Conservation (phyloP, 2,888 invertebrate genomes). For the Acleris literana region DNA sequence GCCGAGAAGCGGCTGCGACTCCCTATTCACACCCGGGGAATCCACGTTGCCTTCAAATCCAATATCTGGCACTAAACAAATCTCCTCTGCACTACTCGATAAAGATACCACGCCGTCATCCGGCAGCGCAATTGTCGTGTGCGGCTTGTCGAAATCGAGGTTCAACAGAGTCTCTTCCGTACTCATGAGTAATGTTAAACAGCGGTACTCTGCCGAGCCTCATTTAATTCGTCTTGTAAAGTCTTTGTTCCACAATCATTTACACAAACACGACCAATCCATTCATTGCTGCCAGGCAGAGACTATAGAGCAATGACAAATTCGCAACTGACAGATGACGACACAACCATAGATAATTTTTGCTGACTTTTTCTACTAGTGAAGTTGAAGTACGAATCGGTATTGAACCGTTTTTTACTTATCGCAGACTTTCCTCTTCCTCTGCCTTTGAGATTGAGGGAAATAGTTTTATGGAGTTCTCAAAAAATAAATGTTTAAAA, state of each 20-base stretch:
- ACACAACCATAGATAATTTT: slow-evolving; percentile 38
- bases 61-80: slow-evolving; percentile 91
- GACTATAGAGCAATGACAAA: slow-evolving; percentile 59
- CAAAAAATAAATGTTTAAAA: too few species aligned
- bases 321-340: slow-evolving; percentile 50
- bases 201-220: slow-evolving; percentile 74
- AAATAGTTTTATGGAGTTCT: too few species aligned
- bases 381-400: slow-evolving; percentile 21
- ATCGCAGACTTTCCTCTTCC: too few species aligned
- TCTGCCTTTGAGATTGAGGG: too few species aligned
- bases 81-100: slow-evolving; percentile 86
- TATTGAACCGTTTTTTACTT: slow-evolving; percentile 4
- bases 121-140: slow-evolving; percentile 71
- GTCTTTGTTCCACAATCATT: slow-evolving; percentile 82
- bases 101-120: slow-evolving; percentile 85
- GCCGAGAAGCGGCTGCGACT: slow-evolving; percentile 97
- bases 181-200: slow-evolving; percentile 83
- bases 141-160: slow-evolving; percentile 85
- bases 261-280: slow-evolving; percentile 75
- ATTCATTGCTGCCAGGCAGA: slow-evolving; percentile 57
- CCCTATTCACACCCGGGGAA: slow-evolving; percentile 92
- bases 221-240: slow-evolving; percentile 78
- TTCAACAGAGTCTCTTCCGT: slow-evolving; percentile 85
- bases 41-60: slow-evolving; percentile 93
- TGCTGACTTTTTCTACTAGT: slow-evolving; percentile 13